These are phyloP conservation scores for Rattus rattus DNA, from an alignment of 2,113 vertebrate species.

Conservation along the genomic window DNA sequence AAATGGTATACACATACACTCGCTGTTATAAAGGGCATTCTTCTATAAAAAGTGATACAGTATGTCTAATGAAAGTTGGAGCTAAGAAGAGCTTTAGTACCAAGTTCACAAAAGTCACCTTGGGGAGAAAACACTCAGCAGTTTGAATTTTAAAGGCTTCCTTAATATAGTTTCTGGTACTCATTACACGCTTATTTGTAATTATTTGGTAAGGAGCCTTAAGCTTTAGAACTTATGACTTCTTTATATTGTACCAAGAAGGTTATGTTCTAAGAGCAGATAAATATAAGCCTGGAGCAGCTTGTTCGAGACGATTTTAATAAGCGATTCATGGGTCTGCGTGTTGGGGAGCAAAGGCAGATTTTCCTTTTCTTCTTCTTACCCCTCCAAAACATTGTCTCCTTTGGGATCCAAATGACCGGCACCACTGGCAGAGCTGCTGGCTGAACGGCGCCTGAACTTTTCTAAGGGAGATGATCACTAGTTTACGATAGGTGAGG, in stretches of 20 bases:
- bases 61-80: conserved; percentile 45
- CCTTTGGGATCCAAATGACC: background rate
- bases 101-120: conserved; percentile 49
- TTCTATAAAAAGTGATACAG: conserved; percentile 39
- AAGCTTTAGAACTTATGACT: conserved; percentile 15
- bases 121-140: background rate
- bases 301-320: conserved; percentile 28
- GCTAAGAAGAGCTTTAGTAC: conserved; percentile 52
- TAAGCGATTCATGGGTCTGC: background rate
- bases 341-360: background rate
- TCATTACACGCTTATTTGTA: conserved; percentile 55
- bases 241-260: background rate
- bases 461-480: background rate
- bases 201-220: conserved; percentile 29
- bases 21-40: conserved; percentile 35
- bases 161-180: conserved; percentile 43
- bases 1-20: background rate
- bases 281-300: background rate
- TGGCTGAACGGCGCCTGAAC: background rate
- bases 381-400: background rate
- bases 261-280: conserved; percentile 19
- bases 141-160: conserved; percentile 60
- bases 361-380: background rate
- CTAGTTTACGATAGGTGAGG: background rate
- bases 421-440: background rate